Conservation (phyloP, 2,888 invertebrate species). For the Perithous albicinctus region DNA sequence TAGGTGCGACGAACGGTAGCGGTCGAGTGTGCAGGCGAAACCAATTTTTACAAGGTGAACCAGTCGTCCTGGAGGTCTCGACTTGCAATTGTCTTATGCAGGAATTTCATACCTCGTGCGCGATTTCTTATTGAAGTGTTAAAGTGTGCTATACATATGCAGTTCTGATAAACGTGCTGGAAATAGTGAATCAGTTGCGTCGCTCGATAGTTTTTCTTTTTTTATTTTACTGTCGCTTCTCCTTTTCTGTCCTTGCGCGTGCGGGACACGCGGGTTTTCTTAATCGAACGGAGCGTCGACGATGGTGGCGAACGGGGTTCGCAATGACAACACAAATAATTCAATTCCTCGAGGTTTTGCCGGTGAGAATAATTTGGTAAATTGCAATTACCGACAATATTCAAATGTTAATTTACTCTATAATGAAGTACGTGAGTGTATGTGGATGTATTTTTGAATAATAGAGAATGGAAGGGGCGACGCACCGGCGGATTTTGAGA, state of each 20-base stretch:
- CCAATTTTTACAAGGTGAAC: constrained; percentile 31
- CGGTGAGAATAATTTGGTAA: constrained; percentile 19
- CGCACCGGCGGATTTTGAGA: constrained; percentile 88
- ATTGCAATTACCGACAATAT: neutral
- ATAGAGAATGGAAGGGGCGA: constrained; percentile 65
- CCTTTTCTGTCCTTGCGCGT: neutral
- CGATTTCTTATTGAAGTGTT: neutral
- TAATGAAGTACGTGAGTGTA: constrained; percentile 22
- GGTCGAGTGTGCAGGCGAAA: neutral
- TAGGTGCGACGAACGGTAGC: neutral
- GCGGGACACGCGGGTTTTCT: neutral
- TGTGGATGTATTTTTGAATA: constrained; percentile 34
- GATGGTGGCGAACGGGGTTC: constrained; percentile 61
- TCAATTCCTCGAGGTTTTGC: constrained; percentile 27
- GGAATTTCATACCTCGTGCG: neutral
- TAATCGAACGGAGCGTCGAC: constrained; percentile 9
- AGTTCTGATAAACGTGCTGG: neutral
- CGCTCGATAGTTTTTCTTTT: neutral
- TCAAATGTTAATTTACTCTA: neutral
- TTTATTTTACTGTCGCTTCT: neutral
- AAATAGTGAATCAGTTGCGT: neutral
- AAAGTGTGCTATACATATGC: neutral
- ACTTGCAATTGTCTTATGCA: neutral
- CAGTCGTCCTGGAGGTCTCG: constrained; percentile 29
- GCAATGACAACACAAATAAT: constrained; percentile 52